These are phyloP conservation scores for Geococcyx californianus DNA, from an alignment of 2,113 vertebrate genomes.

Conservation along the genomic window DNA sequence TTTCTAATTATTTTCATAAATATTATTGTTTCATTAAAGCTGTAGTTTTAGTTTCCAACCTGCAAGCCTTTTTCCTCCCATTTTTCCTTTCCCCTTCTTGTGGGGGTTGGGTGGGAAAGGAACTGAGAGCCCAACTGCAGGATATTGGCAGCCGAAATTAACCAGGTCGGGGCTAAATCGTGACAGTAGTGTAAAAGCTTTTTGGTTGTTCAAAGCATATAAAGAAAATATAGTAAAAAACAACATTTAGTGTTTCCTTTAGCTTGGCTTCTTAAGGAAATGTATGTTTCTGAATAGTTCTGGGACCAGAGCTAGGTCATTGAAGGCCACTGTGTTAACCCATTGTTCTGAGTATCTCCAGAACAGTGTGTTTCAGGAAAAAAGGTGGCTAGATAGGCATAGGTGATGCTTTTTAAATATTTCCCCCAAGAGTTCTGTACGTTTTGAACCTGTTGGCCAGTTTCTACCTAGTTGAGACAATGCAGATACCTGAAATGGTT, in stretches of 20 bases:
- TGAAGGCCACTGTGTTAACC: not conserved
- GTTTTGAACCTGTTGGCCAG: not conserved
- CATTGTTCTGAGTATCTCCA: not conserved
- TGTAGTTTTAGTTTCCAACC: too few species aligned
- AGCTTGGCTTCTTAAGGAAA: not conserved
- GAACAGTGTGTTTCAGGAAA: not conserved
- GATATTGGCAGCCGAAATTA: too few species aligned
- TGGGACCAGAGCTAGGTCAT: not conserved
- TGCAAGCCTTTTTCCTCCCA: too few species aligned
- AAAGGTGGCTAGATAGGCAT: not conserved
- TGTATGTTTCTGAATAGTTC: not conserved
- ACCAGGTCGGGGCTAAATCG: too few species aligned
- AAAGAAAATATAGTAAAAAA: not conserved
- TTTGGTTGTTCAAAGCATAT: not conserved
- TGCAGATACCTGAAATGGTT: not conserved
- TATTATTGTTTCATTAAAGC: too few species aligned
- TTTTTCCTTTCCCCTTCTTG: too few species aligned
- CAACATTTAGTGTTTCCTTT: not conserved
- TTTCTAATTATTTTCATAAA: too few species aligned
- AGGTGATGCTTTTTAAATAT: not conserved
- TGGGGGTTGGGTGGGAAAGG: too few species aligned
- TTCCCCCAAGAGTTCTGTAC: not conserved
- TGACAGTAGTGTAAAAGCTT: not conserved
- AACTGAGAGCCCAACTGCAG: too few species aligned
- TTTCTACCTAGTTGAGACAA: not conserved